Conservation (phyloP, 2,113 vertebrate species). For the Emydura subglobosa region DNA sequence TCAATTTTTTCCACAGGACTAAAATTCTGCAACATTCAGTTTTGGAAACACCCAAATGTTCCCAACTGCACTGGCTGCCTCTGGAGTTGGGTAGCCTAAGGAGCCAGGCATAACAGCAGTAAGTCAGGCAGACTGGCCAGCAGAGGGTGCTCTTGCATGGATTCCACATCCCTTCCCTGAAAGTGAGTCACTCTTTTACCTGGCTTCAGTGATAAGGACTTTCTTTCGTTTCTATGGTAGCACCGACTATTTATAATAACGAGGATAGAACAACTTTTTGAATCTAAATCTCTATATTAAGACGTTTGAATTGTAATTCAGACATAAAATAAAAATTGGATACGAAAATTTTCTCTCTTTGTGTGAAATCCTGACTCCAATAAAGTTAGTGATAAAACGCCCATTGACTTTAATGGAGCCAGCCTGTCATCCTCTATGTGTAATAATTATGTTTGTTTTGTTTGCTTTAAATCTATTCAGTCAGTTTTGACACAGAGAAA, state of each 20-base stretch:
- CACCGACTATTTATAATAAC: not conserved
- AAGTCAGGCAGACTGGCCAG: not conserved
- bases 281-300: not conserved
- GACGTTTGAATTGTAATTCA: not conserved
- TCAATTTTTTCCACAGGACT: no score
- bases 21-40: not conserved
- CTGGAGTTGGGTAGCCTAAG: not conserved
- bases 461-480: not conserved
- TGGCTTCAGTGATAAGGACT: not conserved
- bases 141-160: not conserved
- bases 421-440: not conserved
- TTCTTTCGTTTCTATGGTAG: not conserved
- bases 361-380: not conserved
- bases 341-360: not conserved
- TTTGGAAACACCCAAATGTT: not conserved
- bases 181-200: not conserved
- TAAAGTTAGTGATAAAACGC: not conserved
- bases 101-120: not conserved
- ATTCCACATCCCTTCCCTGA: not conserved
- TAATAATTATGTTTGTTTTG: not conserved
- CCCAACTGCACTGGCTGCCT: not conserved
- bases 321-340: not conserved
- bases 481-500: not conserved
- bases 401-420: not conserved
- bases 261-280: not conserved